A percentile compares a stretch with the other conserved stretches of the same genome.
Evolutionary conservation across 2,113 vertebrate species (phyloP).

Genomic region (Brachypteracias leptosomus): DNA sequence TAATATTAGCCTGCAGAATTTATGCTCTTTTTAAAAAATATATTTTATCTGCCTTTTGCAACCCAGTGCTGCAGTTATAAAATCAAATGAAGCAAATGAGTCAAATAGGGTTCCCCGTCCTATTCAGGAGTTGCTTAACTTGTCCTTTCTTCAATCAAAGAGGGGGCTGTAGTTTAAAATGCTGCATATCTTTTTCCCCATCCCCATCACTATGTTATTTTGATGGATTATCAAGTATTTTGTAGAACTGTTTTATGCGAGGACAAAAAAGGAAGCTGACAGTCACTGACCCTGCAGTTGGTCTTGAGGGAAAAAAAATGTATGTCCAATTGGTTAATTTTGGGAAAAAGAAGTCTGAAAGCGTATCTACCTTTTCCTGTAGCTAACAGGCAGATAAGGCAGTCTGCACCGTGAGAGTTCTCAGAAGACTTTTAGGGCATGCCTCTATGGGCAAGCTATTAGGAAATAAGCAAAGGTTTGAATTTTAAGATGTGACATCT

Average conservation of each 20-base stretch:
- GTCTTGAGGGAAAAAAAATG: background rate
- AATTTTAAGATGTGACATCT: background rate
- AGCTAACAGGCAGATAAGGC: background rate
- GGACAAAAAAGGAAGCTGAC: background rate
- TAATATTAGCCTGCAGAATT: background rate
- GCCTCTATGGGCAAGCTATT: background rate
- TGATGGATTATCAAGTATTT: background rate
- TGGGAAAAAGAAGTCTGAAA: background rate
- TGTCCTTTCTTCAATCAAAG: background rate
- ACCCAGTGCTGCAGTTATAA: background rate
- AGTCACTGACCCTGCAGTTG: background rate
- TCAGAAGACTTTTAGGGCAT: background rate
- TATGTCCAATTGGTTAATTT: background rate
- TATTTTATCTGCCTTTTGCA: slow-evolving; percentile 7
- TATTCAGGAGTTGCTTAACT: background rate
- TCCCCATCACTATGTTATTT: background rate
- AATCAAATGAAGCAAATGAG: background rate
- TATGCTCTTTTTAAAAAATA: background rate
- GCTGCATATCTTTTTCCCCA: background rate
- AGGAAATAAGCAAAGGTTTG: background rate
- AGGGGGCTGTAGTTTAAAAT: background rate
- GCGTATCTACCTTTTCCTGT: background rate
- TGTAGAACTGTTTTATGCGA: background rate
- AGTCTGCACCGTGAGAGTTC: background rate
- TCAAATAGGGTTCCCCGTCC: background rate